phyloP scores from a whole-genome alignment of 2,797 vertebrate species.

The Sphenopsis melanotis region DNA sequence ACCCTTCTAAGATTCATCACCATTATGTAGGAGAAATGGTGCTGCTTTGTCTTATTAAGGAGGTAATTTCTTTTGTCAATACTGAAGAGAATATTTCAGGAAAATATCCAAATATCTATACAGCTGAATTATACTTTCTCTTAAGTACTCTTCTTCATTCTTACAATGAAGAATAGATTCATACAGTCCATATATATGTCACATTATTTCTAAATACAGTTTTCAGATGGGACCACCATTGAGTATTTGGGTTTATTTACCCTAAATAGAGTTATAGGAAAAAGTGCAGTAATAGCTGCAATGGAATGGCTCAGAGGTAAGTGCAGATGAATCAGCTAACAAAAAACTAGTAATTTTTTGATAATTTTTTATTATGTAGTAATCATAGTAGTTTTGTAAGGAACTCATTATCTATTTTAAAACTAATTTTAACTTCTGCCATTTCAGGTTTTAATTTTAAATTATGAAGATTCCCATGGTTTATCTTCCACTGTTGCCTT shows the following conservation, averaged over 20 bases:
- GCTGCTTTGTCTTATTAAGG: background rate
- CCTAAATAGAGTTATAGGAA: background rate
- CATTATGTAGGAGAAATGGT: background rate
- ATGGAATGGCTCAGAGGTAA: background rate
- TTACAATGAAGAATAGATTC: background rate
- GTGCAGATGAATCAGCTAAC: background rate
- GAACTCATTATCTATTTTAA: background rate
- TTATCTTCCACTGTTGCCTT: background rate
- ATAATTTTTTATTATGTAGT: background rate
- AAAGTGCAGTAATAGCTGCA: background rate
- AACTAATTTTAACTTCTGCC: background rate
- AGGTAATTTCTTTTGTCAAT: background rate
- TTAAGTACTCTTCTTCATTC: background rate
- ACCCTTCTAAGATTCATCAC: conserved; percentile 15
- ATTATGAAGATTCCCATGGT: background rate
- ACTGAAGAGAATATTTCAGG: background rate
- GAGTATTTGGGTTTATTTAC: background rate
- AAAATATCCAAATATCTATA: background rate
- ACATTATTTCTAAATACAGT: background rate
- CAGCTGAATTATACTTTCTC: background rate
- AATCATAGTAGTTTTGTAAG: background rate
- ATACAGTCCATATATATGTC: background rate
- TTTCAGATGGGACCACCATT: background rate
- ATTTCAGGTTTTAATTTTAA: background rate
- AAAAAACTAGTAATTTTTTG: background rate